phyloP scores from a whole-genome alignment of 1,140 invertebrate genomes.

The Acromyrmex echinatior region DNA sequence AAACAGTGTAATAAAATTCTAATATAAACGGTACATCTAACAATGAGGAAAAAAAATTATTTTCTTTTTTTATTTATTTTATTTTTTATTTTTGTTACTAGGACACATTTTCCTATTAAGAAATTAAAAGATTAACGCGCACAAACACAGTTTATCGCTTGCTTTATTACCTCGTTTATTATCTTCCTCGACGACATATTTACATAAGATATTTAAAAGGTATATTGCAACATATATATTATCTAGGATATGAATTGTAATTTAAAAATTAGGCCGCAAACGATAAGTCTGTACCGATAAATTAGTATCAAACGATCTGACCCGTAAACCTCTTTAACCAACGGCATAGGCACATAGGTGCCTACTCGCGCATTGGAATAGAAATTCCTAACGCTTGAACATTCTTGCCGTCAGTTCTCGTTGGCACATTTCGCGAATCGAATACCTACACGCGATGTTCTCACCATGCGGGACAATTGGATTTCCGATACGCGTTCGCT shows the following conservation, averaged over 20 bases:
- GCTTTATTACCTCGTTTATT: neutral
- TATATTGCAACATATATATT: too few relatives aligned
- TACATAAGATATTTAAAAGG: too few relatives aligned
- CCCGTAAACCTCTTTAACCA: conserved; percentile 47
- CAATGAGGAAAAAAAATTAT: neutral
- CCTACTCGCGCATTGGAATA: neutral
- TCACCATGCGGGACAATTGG: conserved; percentile 44
- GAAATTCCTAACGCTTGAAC: neutral
- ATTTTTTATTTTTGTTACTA: neutral
- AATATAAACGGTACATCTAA: neutral
- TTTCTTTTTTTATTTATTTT: neutral
- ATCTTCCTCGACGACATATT: neutral
- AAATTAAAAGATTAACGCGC: neutral
- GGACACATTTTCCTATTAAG: neutral
- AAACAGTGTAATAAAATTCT: neutral
- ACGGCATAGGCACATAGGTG: neutral
- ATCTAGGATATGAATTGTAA: too few relatives aligned
- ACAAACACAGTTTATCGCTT: too few relatives aligned
- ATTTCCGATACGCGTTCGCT: conserved; percentile 57
- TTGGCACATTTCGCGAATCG: conserved; percentile 25
- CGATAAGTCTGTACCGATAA: too few relatives aligned
- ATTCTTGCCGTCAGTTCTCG: neutral
- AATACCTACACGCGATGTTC: conserved; percentile 26
- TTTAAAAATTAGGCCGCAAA: conserved; percentile 19
- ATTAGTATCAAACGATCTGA: conserved; percentile 25